Evolutionary conservation across 2,888 invertebrate species (phyloP).

Genomic region (Aromia moschata): DNA sequence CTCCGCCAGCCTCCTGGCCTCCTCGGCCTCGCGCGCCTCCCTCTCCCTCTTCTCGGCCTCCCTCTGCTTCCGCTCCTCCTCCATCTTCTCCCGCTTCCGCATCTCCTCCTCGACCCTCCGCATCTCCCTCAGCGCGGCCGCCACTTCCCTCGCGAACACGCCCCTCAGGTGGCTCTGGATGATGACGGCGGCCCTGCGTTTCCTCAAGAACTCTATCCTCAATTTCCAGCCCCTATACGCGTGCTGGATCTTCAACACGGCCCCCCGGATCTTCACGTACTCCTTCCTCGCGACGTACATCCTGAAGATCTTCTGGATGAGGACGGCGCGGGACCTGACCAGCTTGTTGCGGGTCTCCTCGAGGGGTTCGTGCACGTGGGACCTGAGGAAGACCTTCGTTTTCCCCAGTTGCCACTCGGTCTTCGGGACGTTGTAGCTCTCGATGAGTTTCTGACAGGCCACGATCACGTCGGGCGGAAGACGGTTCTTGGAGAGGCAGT

Average conservation of each 20-base stretch:
- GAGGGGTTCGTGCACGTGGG: constrained; percentile 83
- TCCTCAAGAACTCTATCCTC: constrained; percentile 80
- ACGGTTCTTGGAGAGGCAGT: constrained; percentile 70
- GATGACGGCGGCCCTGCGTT: constrained; percentile 84
- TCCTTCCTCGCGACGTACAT: constrained; percentile 73
- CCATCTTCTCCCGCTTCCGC: constrained; percentile 77
- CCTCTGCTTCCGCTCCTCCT: constrained; percentile 74
- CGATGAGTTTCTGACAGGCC: constrained; percentile 67
- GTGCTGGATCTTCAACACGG: constrained; percentile 81
- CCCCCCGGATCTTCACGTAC: constrained; percentile 72
- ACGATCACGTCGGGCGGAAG: constrained; percentile 64
- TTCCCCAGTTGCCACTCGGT: constrained; percentile 91
- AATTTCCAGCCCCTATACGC: constrained; percentile 88
- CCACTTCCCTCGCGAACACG: constrained; percentile 90
- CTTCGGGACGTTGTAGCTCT: constrained; percentile 72
- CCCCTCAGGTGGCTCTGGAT: constrained; percentile 88
- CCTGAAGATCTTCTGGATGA: constrained; percentile 81
- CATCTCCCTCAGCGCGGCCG: constrained; percentile 88
- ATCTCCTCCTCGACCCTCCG: constrained; percentile 86
- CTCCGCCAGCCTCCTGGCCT: constrained; percentile 49
- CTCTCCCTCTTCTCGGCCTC: constrained; percentile 70
- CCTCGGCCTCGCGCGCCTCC: constrained; percentile 65
- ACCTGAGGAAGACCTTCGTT: constrained; percentile 85
- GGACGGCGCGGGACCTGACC: constrained; percentile 74
- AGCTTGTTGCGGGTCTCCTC: constrained; percentile 81